Conservation (phyloP, 2,888 invertebrate species). For the Orchesellides sinensis region DNA sequence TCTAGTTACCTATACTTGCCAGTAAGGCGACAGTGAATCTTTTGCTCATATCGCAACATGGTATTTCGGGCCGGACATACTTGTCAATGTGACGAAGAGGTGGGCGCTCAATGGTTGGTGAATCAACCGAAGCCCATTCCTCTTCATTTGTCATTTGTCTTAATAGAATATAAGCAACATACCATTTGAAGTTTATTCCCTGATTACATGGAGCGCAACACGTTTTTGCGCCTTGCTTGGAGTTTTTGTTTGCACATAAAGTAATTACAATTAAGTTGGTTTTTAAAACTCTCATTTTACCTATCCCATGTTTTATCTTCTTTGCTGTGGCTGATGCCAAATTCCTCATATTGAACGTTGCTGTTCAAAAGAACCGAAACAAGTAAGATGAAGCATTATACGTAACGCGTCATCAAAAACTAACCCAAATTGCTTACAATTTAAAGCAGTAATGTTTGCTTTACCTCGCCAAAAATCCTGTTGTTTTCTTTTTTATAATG, state of each 20-base stretch:
- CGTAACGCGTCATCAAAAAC: too few relatives aligned
- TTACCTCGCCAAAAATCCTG: conserved; percentile 65
- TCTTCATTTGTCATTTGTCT: conserved; percentile 69
- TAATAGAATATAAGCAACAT: too few relatives aligned
- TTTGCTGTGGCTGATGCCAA: conserved; percentile 79
- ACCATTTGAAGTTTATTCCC: too few relatives aligned
- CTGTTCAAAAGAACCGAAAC: conserved; percentile 76
- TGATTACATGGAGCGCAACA: too few relatives aligned
- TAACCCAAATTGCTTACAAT: not conserved
- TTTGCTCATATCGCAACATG: conserved; percentile 85
- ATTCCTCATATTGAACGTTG: conserved; percentile 83
- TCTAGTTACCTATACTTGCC: conserved; percentile 84
- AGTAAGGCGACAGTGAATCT: conserved; percentile 92
- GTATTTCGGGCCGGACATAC: conserved; percentile 91
- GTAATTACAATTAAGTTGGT: not conserved
- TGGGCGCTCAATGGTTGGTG: conserved; percentile 82
- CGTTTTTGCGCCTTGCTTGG: too few relatives aligned
- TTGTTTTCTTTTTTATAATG: conserved; percentile 63
- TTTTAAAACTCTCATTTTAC: conserved; percentile 60
- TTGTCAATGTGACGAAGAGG: conserved; percentile 91
- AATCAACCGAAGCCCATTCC: conserved; percentile 71
- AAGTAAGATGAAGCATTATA: too few relatives aligned
- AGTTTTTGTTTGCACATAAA: too few relatives aligned
- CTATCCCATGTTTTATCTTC: conserved; percentile 73
- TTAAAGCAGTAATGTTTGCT: not conserved